Evolutionary conservation across 2,888 invertebrate species (phyloP).

Genomic region (Camponotus fellah): DNA sequence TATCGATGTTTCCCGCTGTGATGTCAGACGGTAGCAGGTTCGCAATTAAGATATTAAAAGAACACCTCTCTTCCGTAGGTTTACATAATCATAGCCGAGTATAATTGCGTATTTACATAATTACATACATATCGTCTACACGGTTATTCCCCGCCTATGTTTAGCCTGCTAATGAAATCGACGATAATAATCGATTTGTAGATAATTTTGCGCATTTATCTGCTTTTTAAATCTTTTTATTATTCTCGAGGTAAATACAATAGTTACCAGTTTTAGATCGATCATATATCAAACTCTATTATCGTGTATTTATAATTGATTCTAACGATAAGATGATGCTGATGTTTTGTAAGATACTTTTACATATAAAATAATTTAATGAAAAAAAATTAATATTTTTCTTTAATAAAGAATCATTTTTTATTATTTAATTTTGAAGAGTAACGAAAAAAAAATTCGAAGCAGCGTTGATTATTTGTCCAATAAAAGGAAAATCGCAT

Average conservation of each 20-base stretch:
- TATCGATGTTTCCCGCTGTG: slow-evolving; percentile 66
- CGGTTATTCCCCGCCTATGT: slow-evolving; percentile 48
- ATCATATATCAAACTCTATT: not conserved
- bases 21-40: slow-evolving; percentile 54
- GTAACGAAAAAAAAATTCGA: not conserved
- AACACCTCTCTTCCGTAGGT: slow-evolving; percentile 54
- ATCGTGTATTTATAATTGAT: not conserved
- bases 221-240: slow-evolving; percentile 32
- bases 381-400: not conserved
- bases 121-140: slow-evolving; percentile 60
- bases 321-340: not conserved
- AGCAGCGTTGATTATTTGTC: not conserved
- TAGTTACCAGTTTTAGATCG: not conserved
- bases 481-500: slow-evolving; percentile 5
- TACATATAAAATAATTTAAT: not conserved
- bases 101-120: slow-evolving; percentile 75
- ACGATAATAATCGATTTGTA: slow-evolving; percentile 70
- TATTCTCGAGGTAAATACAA: slow-evolving; percentile 11
- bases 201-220: slow-evolving; percentile 43
- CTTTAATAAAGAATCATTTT: not conserved
- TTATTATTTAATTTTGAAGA: not conserved
- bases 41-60: slow-evolving; percentile 73
- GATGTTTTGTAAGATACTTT: not conserved
- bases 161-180: slow-evolving; percentile 70
- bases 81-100: slow-evolving; percentile 67